Base-by-base conservation (phyloP, 2,888 invertebrate species). In the Athalia rosae region DNA sequence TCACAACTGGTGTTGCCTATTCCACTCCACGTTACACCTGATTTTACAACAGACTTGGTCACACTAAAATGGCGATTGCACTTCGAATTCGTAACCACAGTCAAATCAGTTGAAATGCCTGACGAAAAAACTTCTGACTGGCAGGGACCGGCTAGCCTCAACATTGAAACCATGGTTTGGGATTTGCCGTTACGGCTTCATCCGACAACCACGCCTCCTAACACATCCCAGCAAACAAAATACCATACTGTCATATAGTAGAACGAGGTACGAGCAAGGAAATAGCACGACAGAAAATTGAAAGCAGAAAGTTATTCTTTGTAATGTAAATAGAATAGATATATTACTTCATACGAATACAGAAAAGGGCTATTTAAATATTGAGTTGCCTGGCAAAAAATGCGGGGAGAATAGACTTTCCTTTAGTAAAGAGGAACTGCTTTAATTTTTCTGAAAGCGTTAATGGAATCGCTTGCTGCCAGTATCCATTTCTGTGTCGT, bases 151-250 rank as follows among this genome's bases (percentile, higher is more conserved):
- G 91, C 94, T 3, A 94, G 94, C 81, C 92, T 98, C 48, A 94
- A 97, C 9, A 98, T 99, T 78, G 99, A 99, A 91, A 99, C 99
- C 0, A 98, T 99, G 98, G 95, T 98, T 11, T 99, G 99, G 99
- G 98, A 99, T 91, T 92, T 99, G 76, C 98, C 99, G 0, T 95
- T 99, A 76, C 96, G 96, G 86, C 94, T 99, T 79, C 97, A 97
- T 90, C 97, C 99, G 0, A 97, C 98, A 5, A 94, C 96, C 28
- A 85, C 87, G 4, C 89, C 89, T 3, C 88, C 88, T 4, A 89
- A 89, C 80, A 87, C 87, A 5, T 85, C 87, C 28, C 88, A 88
- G 74, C 87, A 87, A 80, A 87, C 85, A 7, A 89, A 87, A 84
- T 87, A 89, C 76, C 88, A 80, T 63, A 87, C 87, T 76, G 79